These are phyloP conservation scores for Endomychus coccineus DNA, from an alignment of 2,888 invertebrate genomes.

Conservation along the genomic window DNA sequence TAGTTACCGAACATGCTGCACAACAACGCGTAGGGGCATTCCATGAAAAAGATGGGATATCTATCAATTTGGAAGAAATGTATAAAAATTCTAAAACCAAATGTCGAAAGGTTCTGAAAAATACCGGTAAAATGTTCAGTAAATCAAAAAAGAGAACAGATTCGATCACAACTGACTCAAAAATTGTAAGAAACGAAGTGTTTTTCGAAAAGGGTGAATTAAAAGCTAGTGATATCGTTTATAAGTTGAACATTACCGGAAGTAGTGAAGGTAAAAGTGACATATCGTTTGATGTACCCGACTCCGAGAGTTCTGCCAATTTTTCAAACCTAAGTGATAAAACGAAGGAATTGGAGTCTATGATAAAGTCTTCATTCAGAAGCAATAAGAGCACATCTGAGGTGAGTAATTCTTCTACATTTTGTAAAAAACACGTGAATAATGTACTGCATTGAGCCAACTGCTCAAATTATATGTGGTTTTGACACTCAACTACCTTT, in stretches of 20 bases:
- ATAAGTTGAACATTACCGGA: conserved; percentile 29
- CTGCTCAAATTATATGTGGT: too few relatives aligned
- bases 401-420: too few relatives aligned
- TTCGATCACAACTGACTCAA: conserved; percentile 23
- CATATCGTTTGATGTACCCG: too few relatives aligned
- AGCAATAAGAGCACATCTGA: conserved; percentile 31
- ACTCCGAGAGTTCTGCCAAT: too few relatives aligned
- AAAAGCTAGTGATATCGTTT: conserved; percentile 35
- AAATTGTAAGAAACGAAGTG: conserved; percentile 33
- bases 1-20: conserved; percentile 37
- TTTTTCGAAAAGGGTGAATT: conserved; percentile 30
- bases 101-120: conserved; percentile 38
- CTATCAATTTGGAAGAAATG: conserved; percentile 39
- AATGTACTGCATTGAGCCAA: too few relatives aligned
- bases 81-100: conserved; percentile 40
- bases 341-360: too few relatives aligned
- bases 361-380: conserved; percentile 35
- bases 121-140: conserved; percentile 38
- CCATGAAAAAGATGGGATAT: conserved; percentile 34
- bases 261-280: conserved; percentile 17
- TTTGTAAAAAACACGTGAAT: too few relatives aligned
- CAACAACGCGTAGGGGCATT: conserved; percentile 40
- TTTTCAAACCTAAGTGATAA: too few relatives aligned
- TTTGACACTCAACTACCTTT: too few relatives aligned
- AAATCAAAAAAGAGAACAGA: conserved; percentile 23